Percentiles rank a stretch among this genome's conserved stretches.
Conservation (phyloP, 2,113 vertebrate genomes). For the Labeo catla region DNA sequence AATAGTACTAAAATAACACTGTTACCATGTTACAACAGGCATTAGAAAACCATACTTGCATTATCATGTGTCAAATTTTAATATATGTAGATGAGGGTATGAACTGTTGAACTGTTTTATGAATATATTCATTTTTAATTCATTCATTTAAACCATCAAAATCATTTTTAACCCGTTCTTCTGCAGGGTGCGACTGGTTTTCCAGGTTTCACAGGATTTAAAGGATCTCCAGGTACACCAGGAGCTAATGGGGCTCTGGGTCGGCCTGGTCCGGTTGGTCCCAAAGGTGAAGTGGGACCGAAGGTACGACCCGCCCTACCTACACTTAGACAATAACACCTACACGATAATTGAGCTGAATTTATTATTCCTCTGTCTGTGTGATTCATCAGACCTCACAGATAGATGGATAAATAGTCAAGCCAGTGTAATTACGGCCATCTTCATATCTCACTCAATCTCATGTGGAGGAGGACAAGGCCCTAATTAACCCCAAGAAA, state of each 20-base stretch:
- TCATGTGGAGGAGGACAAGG: constrained; percentile 49
- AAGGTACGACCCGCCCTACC: constrained; percentile 72
- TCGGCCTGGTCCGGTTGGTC: constrained; percentile 72
- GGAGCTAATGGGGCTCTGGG: constrained; percentile 75
- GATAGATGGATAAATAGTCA: constrained; percentile 43
- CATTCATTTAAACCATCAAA: too few species aligned
- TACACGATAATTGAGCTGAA: not conserved
- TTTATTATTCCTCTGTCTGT: constrained; percentile 2
- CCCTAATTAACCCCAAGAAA: constrained; percentile 57
- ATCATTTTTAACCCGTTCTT: not conserved
- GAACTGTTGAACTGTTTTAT: too few species aligned
- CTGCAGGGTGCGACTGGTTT: constrained; percentile 81
- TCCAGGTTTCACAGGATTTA: constrained; percentile 83
- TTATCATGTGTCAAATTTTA: not conserved
- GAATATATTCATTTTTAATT: too few species aligned
- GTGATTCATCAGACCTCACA: constrained; percentile 27
- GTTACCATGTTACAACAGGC: not conserved
- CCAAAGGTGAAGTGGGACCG: constrained; percentile 72
- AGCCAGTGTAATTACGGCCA: constrained; percentile 25
- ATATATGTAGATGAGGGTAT: not conserved
- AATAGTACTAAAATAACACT: not conserved
- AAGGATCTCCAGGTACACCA: constrained; percentile 77
- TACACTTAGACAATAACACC: not conserved
- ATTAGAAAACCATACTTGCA: not conserved
- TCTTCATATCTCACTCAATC: constrained; percentile 27